phyloP scores from a whole-genome alignment of 35 echinoderm and acorn worm species.

The Diadema setosum region DNA sequence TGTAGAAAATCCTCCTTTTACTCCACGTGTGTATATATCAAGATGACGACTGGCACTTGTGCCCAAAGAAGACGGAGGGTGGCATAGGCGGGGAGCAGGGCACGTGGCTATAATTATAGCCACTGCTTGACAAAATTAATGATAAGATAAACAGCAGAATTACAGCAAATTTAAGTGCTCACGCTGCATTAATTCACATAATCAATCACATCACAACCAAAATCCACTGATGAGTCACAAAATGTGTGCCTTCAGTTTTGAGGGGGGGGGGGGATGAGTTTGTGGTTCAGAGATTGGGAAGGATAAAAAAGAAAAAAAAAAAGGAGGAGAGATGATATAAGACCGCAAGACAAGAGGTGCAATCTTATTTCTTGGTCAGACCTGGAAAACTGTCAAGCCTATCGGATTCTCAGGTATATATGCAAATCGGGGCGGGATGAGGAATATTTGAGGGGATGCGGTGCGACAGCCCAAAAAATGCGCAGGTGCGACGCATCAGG shows the following conservation, averaged over 20 bases:
- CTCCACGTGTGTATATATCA: too few species aligned
- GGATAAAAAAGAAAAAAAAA: too few species aligned
- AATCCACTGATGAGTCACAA: too few species aligned
- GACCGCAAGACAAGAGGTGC: neutral
- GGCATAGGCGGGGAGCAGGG: too few species aligned
- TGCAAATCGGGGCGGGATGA: slow-evolving; percentile 4
- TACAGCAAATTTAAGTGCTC: neutral
- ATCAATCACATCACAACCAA: neutral
- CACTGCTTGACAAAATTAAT: slow-evolving; percentile 6
- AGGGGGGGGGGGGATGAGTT: too few species aligned
- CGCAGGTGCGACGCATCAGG: neutral
- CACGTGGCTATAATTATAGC: neutral
- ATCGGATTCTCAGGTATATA: neutral
- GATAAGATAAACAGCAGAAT: slow-evolving; percentile 15
- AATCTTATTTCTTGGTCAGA: neutral
- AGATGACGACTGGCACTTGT: too few species aligned
- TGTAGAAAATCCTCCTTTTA: too few species aligned
- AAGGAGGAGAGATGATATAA: too few species aligned
- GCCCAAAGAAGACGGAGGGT: too few species aligned
- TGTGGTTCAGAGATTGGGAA: too few species aligned
- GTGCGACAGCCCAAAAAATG: neutral
- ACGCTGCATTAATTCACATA: neutral
- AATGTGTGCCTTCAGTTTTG: too few species aligned
- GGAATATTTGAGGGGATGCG: neutral
- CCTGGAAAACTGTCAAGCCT: neutral